Evolutionary conservation across 2,888 invertebrate genomes (phyloP).

Genomic region (Tachina lurida): DNA sequence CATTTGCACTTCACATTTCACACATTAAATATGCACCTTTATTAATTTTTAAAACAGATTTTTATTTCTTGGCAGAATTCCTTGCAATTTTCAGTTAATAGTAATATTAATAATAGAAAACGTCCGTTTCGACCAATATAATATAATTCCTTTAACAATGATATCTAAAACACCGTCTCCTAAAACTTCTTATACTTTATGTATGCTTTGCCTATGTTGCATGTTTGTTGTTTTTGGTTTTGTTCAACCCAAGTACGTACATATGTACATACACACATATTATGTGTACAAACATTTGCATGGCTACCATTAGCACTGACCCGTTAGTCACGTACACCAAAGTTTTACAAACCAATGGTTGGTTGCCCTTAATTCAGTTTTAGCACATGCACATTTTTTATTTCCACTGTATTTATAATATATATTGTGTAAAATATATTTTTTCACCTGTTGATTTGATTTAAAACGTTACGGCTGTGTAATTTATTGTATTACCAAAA

Average conservation of each 20-base stretch:
- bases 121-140: slow-evolving; percentile 6
- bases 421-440: neutral
- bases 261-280: neutral
- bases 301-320: slow-evolving; percentile 56
- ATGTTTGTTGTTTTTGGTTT: slow-evolving; percentile 47
- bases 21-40: neutral
- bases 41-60: neutral
- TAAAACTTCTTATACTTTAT: slow-evolving; percentile 39
- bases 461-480: neutral
- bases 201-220: slow-evolving; percentile 42
- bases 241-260: slow-evolving; percentile 10
- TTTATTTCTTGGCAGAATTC: neutral
- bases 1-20: neutral
- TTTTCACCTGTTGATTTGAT: slow-evolving; percentile 41
- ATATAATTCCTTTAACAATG: slow-evolving; percentile 31
- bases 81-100: neutral
- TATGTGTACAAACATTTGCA: slow-evolving; percentile 9
- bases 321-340: slow-evolving; percentile 68
- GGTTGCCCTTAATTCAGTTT: neutral
- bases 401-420: neutral
- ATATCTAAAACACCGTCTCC: slow-evolving; percentile 9
- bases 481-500: neutral
- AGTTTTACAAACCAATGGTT: neutral
- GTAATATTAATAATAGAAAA: neutral
- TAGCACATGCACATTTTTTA: neutral